Base-by-base conservation (phyloP, 2,888 invertebrate genomes). In the Idaea aversata region DNA sequence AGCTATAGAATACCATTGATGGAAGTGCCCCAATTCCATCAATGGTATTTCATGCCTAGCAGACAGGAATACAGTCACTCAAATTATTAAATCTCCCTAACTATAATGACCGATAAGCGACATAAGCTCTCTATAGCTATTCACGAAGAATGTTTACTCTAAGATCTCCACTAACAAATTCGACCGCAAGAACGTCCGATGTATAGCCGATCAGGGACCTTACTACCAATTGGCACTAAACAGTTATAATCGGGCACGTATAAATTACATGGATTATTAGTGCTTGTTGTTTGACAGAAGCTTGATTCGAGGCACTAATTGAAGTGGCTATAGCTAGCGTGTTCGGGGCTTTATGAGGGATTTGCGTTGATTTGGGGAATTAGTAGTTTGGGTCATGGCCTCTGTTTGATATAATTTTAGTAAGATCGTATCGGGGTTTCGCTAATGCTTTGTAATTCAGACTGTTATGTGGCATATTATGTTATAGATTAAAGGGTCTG, bases 231-330 rank as follows among this genome's bases (percentile, higher is more conserved):
- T 25, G 66, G 34, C 61, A 65, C 15, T 70, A 64, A 63, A 63
- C 38, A 66, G 64, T 61, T 15, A 35, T 25, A 25, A 25, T 7
- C 70, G 69, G 76, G 61, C 61, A 35, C 62, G 61, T 69, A 72
- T 36, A 36, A 36, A 71, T 68, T 67, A 68, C 65, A 38, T 47
- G 61, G 67, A 73, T 69, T 78, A 79, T 79, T 77, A 75, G 72
- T 67, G 71, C 67, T 72, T 71, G 72, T 75, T 72, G 71, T 72
- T 79, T 72, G 73, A 69, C 67, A 61, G 59, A 59, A 34, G 69
- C 65, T 63, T 59, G 63, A 65, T 63, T 61, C 63, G 16, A 64
- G 61, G 66, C 64, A 63, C 68, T 70, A 67, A 70, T 70, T 70
- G 68, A 63, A 66, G 64, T 60, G 61, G 65, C 63, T 64, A 63